A percentile compares a stretch with the other conserved stretches of the same genome.
These are phyloP conservation scores for Candoia aspera DNA, from an alignment of 2,113 vertebrate genomes.

Conservation along the genomic window DNA sequence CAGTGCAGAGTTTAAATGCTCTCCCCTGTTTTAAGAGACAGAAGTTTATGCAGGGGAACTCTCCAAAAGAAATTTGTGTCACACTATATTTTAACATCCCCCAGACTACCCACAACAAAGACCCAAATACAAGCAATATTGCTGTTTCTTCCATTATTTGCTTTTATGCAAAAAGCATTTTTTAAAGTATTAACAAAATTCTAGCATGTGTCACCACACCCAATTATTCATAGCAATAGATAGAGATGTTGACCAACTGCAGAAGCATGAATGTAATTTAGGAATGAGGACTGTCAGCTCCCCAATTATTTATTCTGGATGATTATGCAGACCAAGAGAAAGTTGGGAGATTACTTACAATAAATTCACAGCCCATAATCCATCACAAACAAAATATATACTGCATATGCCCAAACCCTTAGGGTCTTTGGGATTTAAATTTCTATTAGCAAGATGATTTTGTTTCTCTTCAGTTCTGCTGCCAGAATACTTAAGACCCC, in stretches of 20 bases:
- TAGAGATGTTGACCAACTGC: constrained; percentile 70
- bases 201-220: constrained; percentile 59
- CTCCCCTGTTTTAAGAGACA: background rate
- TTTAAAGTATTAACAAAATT: constrained; percentile 64
- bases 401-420: constrained; percentile 42
- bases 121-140: constrained; percentile 8
- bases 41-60: background rate
- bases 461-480: background rate
- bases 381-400: constrained; percentile 58
- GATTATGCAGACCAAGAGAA: constrained; percentile 54
- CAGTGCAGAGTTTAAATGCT: background rate
- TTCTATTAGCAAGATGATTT: background rate
- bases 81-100: background rate
- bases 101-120: background rate
- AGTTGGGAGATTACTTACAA: constrained; percentile 39
- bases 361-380: constrained; percentile 48
- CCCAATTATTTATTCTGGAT: constrained; percentile 52
- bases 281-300: constrained; percentile 18
- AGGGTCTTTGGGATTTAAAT: constrained; percentile 12
- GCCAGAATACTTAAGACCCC: background rate
- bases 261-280: constrained; percentile 52
- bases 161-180: constrained; percentile 71
- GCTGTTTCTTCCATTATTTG: constrained; percentile 25
- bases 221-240: constrained; percentile 76
- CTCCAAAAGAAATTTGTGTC: background rate